Evolutionary conservation across 2,888 invertebrate genomes (phyloP).

Genomic region (Erebia epiphron): DNA sequence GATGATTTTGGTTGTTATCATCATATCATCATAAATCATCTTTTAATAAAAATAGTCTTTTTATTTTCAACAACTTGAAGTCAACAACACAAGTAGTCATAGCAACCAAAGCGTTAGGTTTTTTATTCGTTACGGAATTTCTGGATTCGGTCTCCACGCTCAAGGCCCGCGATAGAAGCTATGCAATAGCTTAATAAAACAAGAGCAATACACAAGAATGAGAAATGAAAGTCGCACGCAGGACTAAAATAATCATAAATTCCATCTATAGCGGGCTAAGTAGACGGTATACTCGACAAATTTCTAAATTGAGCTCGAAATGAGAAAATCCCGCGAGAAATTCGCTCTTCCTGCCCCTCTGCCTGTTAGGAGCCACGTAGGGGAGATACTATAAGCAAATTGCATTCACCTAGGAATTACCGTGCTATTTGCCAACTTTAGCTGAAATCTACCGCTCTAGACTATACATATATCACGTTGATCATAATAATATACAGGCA

Average conservation of each 20-base stretch:
- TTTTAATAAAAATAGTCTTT: no score
- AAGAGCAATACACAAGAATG: background rate
- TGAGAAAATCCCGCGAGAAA: conserved; percentile 66
- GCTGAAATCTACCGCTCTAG: conserved; percentile 49
- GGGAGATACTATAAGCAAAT: conserved; percentile 73
- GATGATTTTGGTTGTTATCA: no score
- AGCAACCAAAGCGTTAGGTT: no score
- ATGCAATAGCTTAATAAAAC: no score
- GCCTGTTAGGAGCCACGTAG: conserved; percentile 55
- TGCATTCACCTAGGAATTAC: conserved; percentile 60
- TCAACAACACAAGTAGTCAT: no score
- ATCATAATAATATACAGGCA: conserved; percentile 21
- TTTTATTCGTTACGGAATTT: no score
- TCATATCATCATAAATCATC: no score
- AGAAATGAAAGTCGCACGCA: background rate
- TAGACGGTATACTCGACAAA: conserved; percentile 41
- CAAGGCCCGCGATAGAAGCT: no score
- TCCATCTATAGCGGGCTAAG: conserved; percentile 31
- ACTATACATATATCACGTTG: conserved; percentile 35
- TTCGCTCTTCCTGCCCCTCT: conserved; percentile 47
- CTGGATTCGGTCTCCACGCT: no score
- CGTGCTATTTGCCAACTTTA: conserved; percentile 47
- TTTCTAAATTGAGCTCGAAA: conserved; percentile 75
- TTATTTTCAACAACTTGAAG: no score
- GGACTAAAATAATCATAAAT: conserved; percentile 23